A percentile compares a stretch with the other conserved stretches of the same genome.
These are phyloP conservation scores for Ecliptopera silaceata DNA, from an alignment of 2,888 invertebrate species.

Conservation along the genomic window DNA sequence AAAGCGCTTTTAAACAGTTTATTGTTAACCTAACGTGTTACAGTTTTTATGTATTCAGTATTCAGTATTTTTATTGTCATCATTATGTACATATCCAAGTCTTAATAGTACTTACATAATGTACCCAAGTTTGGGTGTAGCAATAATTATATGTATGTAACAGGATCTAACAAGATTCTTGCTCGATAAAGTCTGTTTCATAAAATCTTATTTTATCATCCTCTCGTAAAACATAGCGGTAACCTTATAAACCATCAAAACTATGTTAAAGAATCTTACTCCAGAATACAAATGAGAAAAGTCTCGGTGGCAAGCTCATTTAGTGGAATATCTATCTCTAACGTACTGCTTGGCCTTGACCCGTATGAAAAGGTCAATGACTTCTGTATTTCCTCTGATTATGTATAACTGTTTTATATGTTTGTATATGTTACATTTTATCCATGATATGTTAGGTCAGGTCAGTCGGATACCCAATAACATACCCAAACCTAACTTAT, in stretches of 20 bases:
- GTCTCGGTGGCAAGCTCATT: conserved; percentile 17
- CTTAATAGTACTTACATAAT: too few species aligned
- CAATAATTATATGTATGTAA: too few species aligned
- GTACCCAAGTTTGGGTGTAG: too few species aligned
- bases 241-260: conserved; percentile 9
- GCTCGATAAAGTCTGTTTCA: neutral
- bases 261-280: conserved; percentile 19
- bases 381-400: conserved; percentile 15
- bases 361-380: conserved; percentile 44
- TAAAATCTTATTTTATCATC: neutral
- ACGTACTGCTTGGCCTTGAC: conserved; percentile 43
- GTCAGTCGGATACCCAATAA: neutral
- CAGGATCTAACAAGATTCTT: neutral
- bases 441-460: neutral
- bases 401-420: conserved; percentile 1
- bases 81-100: too few species aligned
- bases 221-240: conserved; percentile 4
- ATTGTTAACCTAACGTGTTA: neutral
- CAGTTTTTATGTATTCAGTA: neutral
- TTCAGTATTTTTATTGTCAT: too few species aligned
- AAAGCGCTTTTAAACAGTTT: neutral
- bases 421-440: neutral
- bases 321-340: conserved; percentile 34
- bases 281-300: conserved; percentile 36
- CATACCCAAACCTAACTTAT: neutral